A percentile compares a stretch with the other conserved stretches of the same genome.
phyloP scores from a whole-genome alignment of 2,797 vertebrate genomes.

The Dermochelys coriacea region DNA sequence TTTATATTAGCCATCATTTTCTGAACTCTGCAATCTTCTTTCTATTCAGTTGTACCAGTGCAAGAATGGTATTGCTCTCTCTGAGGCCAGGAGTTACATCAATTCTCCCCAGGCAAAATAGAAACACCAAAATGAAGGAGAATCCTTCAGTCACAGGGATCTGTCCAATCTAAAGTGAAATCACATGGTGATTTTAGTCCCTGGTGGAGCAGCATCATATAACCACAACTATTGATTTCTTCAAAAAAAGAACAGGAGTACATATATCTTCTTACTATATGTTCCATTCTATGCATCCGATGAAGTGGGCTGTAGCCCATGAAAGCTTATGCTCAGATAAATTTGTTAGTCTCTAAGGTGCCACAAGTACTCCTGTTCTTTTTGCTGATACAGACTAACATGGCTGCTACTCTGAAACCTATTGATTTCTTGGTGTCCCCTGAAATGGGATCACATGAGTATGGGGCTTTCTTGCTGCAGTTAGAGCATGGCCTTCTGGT shows the following conservation, averaged over 20 bases:
- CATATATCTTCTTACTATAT: no score
- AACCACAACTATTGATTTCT: background rate
- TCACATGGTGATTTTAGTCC: background rate
- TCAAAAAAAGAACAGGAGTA: background rate
- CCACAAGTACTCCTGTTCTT: no score
- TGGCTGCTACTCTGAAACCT: no score
- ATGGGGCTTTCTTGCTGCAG: background rate
- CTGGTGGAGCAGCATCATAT: background rate
- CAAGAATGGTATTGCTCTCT: background rate
- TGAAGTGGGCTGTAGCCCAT: no score
- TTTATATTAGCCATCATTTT: background rate
- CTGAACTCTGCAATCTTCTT: background rate
- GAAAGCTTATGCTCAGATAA: no score
- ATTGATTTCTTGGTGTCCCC: background rate
- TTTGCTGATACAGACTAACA: no score
- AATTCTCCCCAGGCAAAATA: background rate
- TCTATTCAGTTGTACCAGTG: background rate
- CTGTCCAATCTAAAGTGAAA: background rate
- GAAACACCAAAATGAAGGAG: background rate
- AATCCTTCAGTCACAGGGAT: background rate
- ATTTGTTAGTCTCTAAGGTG: no score
- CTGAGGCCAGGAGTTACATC: background rate
- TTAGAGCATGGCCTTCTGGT: background rate
- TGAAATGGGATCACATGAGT: background rate
- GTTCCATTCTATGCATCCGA: no score